phyloP scores from a whole-genome alignment of 2,113 vertebrate genomes.

The Hiodon tergisus region DNA sequence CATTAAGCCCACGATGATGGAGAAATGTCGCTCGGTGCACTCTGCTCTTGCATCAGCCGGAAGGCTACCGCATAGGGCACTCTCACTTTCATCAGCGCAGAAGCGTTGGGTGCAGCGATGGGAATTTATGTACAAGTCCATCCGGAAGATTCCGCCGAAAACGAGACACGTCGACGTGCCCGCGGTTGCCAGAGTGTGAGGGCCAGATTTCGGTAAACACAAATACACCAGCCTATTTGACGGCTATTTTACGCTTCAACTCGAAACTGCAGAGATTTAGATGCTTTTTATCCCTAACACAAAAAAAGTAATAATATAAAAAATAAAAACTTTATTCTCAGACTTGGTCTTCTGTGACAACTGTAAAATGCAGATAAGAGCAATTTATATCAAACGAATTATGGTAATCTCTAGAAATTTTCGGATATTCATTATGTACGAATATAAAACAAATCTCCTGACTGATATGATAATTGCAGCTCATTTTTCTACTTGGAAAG shows the following conservation, averaged over 20 bases:
- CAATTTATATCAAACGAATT: slow-evolving; percentile 11
- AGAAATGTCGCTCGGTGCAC: slow-evolving; percentile 33
- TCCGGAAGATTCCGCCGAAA: too few species aligned
- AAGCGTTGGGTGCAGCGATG: slow-evolving; percentile 27
- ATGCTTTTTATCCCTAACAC: too few species aligned
- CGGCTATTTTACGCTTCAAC: too few species aligned
- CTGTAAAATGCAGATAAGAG: neutral
- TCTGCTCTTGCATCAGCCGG: slow-evolving; percentile 4
- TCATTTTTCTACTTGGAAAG: slow-evolving; percentile 4
- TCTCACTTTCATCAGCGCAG: slow-evolving; percentile 12
- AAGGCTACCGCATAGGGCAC: neutral
- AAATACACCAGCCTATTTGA: too few species aligned
- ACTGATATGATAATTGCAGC: slow-evolving; percentile 18
- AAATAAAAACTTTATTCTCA: neutral
- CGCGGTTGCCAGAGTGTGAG: too few species aligned
- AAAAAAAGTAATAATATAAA: too few species aligned
- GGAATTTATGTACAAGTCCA: too few species aligned
- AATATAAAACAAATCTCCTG: slow-evolving; percentile 2
- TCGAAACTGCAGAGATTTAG: too few species aligned
- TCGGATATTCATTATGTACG: slow-evolving; percentile 2
- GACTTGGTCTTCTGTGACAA: neutral
- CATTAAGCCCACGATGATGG: slow-evolving; percentile 58
- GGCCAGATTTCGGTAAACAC: too few species aligned
- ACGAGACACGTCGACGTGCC: too few species aligned
- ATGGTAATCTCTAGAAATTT: slow-evolving; percentile 5